Conservation (phyloP, 1,140 invertebrate genomes). For the Lepidostoma basale region DNA sequence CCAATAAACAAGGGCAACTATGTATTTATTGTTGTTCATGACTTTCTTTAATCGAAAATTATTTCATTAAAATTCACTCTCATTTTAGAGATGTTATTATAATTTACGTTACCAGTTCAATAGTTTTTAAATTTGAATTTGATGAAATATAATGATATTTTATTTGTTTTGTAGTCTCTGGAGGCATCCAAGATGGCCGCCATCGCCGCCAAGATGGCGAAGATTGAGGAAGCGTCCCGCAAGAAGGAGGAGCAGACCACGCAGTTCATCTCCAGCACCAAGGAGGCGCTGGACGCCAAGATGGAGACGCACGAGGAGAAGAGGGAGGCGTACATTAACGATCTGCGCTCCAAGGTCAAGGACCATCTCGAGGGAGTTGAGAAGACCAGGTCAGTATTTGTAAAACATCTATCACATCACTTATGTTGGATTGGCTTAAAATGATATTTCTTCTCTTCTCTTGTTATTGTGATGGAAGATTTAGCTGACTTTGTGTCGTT, state of each 20-base stretch:
- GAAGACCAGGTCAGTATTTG: constrained; percentile 67
- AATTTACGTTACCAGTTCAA: no score
- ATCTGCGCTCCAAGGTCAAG: constrained; percentile 85
- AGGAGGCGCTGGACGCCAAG: constrained; percentile 86
- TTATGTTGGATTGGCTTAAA: no score
- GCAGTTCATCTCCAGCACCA: constrained; percentile 81
- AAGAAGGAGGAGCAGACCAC: constrained; percentile 87
- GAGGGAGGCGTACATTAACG: constrained; percentile 84
- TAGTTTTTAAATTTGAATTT: not conserved
- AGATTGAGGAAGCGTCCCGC: constrained; percentile 87
- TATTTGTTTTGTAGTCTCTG: constrained; percentile 66
- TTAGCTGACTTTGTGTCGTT: no score
- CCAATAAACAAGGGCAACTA: no score
- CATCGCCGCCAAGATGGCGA: constrained; percentile 79
- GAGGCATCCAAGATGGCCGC: constrained; percentile 84
- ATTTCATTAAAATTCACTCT: no score
- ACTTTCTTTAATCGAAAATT: no score
- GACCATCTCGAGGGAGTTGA: constrained; percentile 83
- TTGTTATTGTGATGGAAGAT: no score
- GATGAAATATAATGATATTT: not conserved
- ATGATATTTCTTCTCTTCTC: no score
- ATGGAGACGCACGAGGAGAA: constrained; percentile 89
- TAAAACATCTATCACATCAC: not conserved
- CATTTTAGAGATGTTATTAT: no score
- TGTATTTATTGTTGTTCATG: no score